A percentile compares a stretch with the other conserved stretches of the same genome.
These are phyloP conservation scores for Fragum sueziense DNA, from an alignment of 2,888 invertebrate species.

Conservation along the genomic window DNA sequence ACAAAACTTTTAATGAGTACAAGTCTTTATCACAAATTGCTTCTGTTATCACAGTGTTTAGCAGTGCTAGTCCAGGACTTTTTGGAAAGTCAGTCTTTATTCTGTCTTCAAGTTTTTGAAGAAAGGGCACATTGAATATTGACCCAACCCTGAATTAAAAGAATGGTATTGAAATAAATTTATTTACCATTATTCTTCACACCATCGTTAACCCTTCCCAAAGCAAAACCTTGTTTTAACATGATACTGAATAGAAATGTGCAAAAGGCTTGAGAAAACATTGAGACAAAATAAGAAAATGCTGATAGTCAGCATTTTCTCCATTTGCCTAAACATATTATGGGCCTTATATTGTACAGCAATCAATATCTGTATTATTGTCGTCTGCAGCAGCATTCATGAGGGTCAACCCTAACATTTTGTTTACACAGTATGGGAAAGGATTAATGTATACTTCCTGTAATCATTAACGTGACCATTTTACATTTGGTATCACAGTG, in stretches of 20 bases:
- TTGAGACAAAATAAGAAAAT: neutral
- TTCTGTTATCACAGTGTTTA: constrained; percentile 38
- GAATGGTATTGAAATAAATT: neutral
- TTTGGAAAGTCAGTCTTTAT: constrained; percentile 24
- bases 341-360: too few species aligned
- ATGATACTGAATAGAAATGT: neutral
- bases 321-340: neutral
- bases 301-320: neutral
- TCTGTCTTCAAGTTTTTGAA: constrained; percentile 35
- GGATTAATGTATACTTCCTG: too few species aligned
- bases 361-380: too few species aligned
- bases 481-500: too few species aligned
- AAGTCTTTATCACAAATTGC: constrained; percentile 38
- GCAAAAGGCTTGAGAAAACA: neutral
- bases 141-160: constrained; percentile 51
- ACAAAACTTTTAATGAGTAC: neutral
- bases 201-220: neutral
- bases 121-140: constrained; percentile 51
- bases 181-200: neutral
- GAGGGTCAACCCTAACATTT: too few species aligned
- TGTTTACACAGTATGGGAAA: too few species aligned
- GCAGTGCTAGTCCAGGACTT: constrained; percentile 25
- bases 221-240: neutral
- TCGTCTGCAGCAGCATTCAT: too few species aligned
- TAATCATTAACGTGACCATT: too few species aligned